Evolutionary conservation across 92 coral and sea anemone genomes (phyloP), one percentile per base, ranked within the genome.

Genomic region (Porites lobata): DNA sequence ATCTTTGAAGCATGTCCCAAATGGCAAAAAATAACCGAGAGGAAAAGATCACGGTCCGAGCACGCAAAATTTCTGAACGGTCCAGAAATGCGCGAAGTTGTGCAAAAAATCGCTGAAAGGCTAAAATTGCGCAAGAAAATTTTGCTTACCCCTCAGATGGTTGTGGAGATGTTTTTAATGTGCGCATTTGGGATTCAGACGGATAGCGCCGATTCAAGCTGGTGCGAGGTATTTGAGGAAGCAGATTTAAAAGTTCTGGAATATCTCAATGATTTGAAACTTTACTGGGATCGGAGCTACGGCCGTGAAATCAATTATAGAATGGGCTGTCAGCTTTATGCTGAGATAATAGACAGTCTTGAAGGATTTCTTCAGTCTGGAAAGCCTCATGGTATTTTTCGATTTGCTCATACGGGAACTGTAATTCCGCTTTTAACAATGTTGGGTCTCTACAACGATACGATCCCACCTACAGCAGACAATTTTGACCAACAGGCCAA

Each of bases 111-210:
- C 54, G 64, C 69, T 22, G 87, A 54, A n/a, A 88, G 95, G 79
- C 88, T 96, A 79, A 85, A 93, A 32, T 74, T 96, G 19, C 83
- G 87, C 0, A 89, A 91, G 47, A 89, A 89, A 59, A 7, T 90
- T 29, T 62, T 62, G 2, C 66, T 94, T 51, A 63, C 83, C 17
- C 88, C 95, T 64, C 68, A 87, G 19, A 65, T 76, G 17, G 98
- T 75, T 15, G 77, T 88, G 32, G 89, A 75, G 14, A 78, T 96
- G 86, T 96, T 90, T 51, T 66, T 88, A 65, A 75, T 87, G 72
- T 96, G 99, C 66, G 99, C 99, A 2, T 96, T 91, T 89, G 96
- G 93, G 14, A 85, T 93, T 58, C 96, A 94, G 86, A 91, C 94
- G 65, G 94, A 92, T 50, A 91, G 95, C 57, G 65, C 80, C 4